phyloP scores from a whole-genome alignment of 1,140 invertebrate species.

The Brevipalpus yothersi region DNA sequence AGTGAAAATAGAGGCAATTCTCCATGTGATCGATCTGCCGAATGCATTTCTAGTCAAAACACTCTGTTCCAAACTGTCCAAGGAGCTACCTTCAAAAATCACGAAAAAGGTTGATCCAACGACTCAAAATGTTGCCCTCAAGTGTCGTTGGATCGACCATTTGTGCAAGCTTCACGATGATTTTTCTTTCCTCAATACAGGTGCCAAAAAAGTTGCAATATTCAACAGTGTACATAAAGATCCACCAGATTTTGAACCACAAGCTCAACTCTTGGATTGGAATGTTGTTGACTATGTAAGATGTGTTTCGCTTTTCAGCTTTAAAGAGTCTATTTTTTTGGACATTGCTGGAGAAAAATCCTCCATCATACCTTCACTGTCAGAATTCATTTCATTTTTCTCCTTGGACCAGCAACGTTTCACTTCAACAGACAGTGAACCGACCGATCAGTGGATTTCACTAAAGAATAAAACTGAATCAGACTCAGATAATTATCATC shows the following conservation, averaged over 20 bases:
- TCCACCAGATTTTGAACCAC: conserved; percentile 3
- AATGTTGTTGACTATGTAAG: conserved; percentile 4
- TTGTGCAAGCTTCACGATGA: not conserved
- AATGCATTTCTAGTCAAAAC: not conserved
- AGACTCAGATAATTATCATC: not conserved
- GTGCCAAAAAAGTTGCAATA: not conserved
- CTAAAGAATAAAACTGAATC: not conserved
- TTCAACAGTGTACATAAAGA: not conserved
- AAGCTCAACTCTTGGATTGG: conserved; percentile 1
- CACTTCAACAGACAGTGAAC: not conserved
- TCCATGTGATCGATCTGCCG: not conserved
- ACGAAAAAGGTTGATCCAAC: not conserved
- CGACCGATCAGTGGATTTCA: not conserved
- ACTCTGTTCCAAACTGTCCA: not conserved
- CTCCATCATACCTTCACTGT: not conserved
- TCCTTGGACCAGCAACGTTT: not conserved
- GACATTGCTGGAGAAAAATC: not conserved
- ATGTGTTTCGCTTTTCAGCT: conserved; percentile 3
- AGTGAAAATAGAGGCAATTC: not conserved
- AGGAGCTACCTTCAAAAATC: not conserved
- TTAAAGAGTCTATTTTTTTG: not conserved
- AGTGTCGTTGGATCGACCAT: not conserved
- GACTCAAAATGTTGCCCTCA: not conserved
- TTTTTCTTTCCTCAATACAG: not conserved
- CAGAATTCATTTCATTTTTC: not conserved